Evolutionary conservation across 2,797 vertebrate species (phyloP), one percentile per base, ranked within the genome.

Genomic region (Phalanger gymnotis): DNA sequence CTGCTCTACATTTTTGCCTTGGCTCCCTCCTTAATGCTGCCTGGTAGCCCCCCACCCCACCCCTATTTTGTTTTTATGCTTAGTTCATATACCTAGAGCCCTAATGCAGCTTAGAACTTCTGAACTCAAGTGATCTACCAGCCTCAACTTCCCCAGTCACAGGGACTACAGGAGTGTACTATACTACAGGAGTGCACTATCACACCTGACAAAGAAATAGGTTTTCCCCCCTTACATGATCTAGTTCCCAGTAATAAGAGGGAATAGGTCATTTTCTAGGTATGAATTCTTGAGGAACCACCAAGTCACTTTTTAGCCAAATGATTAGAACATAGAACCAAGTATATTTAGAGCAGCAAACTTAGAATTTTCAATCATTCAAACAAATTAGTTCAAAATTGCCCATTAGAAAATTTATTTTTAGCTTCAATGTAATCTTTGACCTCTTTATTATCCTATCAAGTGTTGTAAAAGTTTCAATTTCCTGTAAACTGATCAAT

Each of bases 351-450:
- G 34, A 47, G 53, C 47, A 0, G 53, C 91, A 94, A 96, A 51
- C 40, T 73, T 92, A 94, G 89, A 53, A 95, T 81, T 57, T 95
- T 47, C 66, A 92, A 61, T 56, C 81, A 94, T 81, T 96, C 22
- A 91, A 28, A 93, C 91, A 95, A 98, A 89, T 47, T 92, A 54
- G 40, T 81, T 30, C 53, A 93, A 96, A 95, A 61, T n/a, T 89
- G 3, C 31, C 66, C 27, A 92, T 93, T 93, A 96, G n/a, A 73
- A 73, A 5, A 92, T 54, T 97, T 97, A 52, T 54, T 97, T 91
- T 95, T 92, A 97, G n/a, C 14, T 1, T 0, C 47, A 22, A 95
- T 97, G 27, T 7, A 6, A 1, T 91, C 57, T 87, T 81, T 73
- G 53, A 91, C 51, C 13, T 94, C 16, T 81, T 34, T 61, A 28